phyloP scores from a whole-genome alignment of 92 coral and sea anemone genomes.

The Isaurus tuberculatus region DNA sequence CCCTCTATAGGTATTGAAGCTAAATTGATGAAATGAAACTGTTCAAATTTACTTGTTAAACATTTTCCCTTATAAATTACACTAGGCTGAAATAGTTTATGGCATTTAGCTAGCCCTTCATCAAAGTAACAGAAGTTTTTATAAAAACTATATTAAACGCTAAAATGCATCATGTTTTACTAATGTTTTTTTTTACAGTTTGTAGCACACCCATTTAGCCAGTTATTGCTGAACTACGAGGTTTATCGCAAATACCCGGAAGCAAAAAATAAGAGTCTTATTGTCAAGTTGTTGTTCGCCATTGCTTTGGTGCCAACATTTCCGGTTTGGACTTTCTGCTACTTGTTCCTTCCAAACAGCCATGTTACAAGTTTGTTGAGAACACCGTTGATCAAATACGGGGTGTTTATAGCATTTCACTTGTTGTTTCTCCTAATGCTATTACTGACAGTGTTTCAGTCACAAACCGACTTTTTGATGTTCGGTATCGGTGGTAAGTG shows the following conservation, averaged over 20 bases:
- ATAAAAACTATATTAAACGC: no score
- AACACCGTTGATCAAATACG: conserved; percentile 51
- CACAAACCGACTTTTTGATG: conserved; percentile 31
- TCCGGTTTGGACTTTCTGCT: conserved; percentile 41
- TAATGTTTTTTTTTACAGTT: conserved; percentile 27
- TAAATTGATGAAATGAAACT: no score
- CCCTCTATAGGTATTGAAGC: no score
- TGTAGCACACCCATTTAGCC: conserved; percentile 61
- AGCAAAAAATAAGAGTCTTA: conserved; percentile 25
- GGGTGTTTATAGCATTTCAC: conserved; percentile 40
- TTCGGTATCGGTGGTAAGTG: conserved; percentile 39
- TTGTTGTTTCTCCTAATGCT: conserved; percentile 45
- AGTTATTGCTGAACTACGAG: conserved; percentile 55
- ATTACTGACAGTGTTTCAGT: conserved; percentile 38
- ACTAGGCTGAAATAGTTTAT: no score
- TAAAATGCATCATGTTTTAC: no score
- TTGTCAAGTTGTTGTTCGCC: conserved; percentile 14
- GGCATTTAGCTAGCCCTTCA: no score
- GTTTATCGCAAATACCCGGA: conserved; percentile 44
- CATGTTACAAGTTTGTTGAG: conserved; percentile 42
- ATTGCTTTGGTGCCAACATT: conserved; percentile 17
- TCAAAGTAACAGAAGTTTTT: no score
- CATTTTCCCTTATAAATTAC: no score
- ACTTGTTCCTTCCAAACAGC: conserved; percentile 41
- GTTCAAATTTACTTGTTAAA: no score